Base-by-base conservation (phyloP, 2,888 invertebrate species). In the Apeira syringaria region DNA sequence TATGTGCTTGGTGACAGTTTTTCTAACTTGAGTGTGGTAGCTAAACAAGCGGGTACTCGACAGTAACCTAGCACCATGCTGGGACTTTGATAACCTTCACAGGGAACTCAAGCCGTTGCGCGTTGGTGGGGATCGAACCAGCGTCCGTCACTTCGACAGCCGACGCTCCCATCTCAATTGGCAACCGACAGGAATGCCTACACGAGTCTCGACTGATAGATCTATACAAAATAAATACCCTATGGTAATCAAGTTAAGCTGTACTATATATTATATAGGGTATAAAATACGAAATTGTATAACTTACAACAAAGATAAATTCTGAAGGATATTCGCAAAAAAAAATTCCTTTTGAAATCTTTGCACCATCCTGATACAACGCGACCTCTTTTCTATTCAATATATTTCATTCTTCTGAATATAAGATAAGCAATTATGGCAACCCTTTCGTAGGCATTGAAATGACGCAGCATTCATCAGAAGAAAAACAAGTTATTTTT, bases 301-400 rank as follows among this genome's bases (percentile, higher is more conserved):
- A 32, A 37, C 26, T 6, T n/a, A 20, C 22, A 12, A 42, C 24
- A 37, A 24, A 44, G 28, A 32, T 12, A 3, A n/a, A n/a, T n/a
- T n/a, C n/a, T n/a, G n/a, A n/a, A n/a, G n/a, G 5, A 18, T 7
- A 17, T 25, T 31, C 15, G 29, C 34, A 44, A 38, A 49, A 52
- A 42, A 42, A 26, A 47, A 41, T n/a, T n/a, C 46, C 37, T 43
- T 50, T 53, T 42, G 28, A 50, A 35, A 44, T 20, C 18, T 33
- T 37, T 36, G 28, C 29, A 44, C 30, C 20, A 20, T 27, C 27
- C 20, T 3, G 28, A 28, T 15, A 13, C 34, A 41, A 35, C 33
- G 45, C 34, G 43, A 43, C 42, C 43, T 43, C 47, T 43, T 48
- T 54, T 32, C 30, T 47, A 51, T 39, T 30, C 34, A 39, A 31